Percentiles rank a stretch among this genome's conserved stretches.
These are phyloP conservation scores for Aptenodytes patagonicus DNA, from an alignment of 2,113 vertebrate species.

Conservation along the genomic window DNA sequence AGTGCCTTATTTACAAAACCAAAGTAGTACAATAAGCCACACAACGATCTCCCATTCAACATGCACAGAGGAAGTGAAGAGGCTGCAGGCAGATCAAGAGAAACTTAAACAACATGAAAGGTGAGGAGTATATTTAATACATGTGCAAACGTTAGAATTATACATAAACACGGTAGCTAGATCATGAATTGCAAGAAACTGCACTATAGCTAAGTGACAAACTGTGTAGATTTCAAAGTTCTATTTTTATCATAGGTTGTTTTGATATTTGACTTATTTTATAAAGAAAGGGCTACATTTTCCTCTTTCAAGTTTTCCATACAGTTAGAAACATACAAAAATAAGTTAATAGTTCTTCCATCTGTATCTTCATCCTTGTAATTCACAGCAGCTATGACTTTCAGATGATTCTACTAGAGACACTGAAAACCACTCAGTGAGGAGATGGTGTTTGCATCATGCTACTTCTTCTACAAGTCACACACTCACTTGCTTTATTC, in stretches of 20 bases:
- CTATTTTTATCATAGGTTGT: not conserved
- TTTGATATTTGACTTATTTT: not conserved
- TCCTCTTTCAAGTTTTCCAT: not conserved
- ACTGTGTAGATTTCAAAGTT: not conserved
- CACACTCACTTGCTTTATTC: not conserved
- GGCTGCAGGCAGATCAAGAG: conserved; percentile 36
- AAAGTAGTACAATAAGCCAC: not conserved
- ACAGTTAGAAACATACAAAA: not conserved
- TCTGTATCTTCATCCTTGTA: not conserved
- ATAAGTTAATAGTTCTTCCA: not conserved
- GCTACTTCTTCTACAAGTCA: not conserved
- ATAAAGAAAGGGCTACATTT: not conserved
- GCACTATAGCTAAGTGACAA: not conserved
- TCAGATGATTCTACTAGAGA: not conserved
- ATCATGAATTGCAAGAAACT: not conserved
- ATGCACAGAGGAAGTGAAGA: not conserved
- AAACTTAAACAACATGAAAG: conserved; percentile 63
- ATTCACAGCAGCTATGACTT: not conserved
- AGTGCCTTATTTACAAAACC: conserved; percentile 19
- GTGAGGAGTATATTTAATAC: not conserved
- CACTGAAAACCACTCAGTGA: not conserved
- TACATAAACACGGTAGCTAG: not conserved
- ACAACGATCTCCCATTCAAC: not conserved
- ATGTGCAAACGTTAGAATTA: not conserved
- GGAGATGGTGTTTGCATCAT: not conserved